These are phyloP conservation scores for Baccha elongata DNA, from an alignment of 2,888 invertebrate species.

Conservation along the genomic window DNA sequence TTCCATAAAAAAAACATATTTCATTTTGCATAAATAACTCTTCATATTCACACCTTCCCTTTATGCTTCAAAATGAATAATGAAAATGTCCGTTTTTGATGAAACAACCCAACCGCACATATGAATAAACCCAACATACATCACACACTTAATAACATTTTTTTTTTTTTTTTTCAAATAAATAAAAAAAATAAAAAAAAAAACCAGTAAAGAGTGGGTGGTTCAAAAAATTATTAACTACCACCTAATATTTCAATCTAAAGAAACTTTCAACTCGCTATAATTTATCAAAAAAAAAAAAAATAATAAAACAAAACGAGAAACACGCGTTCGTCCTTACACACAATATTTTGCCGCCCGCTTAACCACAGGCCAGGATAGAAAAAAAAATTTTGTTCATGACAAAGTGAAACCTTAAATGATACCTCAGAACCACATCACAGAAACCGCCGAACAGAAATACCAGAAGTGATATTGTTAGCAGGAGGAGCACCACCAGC, in stretches of 20 bases:
- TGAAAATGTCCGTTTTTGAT: conserved; percentile 51
- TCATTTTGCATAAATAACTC: conserved; percentile 34
- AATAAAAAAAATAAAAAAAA: not conserved
- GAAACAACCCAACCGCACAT: conserved; percentile 35
- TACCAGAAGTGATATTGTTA: conserved; percentile 24
- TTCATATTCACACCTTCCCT: conserved; percentile 18
- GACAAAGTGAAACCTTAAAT: conserved; percentile 60
- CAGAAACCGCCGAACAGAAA: conserved; percentile 34
- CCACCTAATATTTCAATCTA: conserved; percentile 62
- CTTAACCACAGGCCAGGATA: conserved; percentile 9
- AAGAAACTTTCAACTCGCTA: conserved; percentile 59
- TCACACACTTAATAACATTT: conserved; percentile 1
- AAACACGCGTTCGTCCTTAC: conserved; percentile 20
- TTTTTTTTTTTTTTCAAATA: not conserved
- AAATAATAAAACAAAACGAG: not conserved
- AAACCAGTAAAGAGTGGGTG: not conserved
- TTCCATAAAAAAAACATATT: too few species aligned
- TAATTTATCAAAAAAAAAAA: conserved; percentile 56
- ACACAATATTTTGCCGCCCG: not conserved
- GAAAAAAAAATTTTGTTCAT: conserved; percentile 30
- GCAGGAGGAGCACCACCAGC: too few species aligned
- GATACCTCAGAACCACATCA: conserved; percentile 63
- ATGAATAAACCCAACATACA: not conserved
- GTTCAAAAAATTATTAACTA: conserved; percentile 56
- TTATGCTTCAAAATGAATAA: conserved; percentile 40